Percentiles rank a stretch among this genome's conserved stretches.
Evolutionary conservation across 2,888 invertebrate species (phyloP).

Genomic region (Dysmachus trigonus): DNA sequence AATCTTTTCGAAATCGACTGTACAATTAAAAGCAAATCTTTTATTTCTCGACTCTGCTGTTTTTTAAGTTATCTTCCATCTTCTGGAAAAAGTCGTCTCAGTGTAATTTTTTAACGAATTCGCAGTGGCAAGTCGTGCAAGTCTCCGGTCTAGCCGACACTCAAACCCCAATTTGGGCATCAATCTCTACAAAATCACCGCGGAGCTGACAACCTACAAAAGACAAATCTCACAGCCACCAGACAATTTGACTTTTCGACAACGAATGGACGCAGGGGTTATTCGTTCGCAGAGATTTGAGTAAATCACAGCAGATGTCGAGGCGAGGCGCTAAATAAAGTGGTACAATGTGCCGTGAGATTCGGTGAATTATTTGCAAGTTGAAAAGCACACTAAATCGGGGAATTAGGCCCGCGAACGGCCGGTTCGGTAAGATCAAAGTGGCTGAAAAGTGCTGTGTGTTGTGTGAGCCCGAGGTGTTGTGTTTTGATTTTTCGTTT

Average conservation of each 20-base stretch:
- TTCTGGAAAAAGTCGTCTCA: too few relatives aligned
- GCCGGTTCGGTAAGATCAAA: constrained; percentile 20
- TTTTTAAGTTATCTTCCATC: too few relatives aligned
- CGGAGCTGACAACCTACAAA: background rate
- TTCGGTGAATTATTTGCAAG: background rate
- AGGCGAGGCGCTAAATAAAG: background rate
- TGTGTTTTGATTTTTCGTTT: constrained; percentile 20
- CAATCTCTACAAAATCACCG: background rate
- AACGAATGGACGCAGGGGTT: constrained; percentile 27
- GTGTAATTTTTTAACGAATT: too few relatives aligned
- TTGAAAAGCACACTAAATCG: background rate
- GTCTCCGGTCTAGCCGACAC: background rate
- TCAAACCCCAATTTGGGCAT: background rate
- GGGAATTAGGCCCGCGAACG: background rate
- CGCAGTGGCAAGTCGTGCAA: too few relatives aligned
- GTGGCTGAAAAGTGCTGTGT: background rate
- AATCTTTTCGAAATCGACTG: too few relatives aligned
- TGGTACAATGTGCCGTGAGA: background rate
- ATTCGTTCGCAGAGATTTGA: background rate
- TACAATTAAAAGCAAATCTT: too few relatives aligned
- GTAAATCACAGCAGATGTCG: background rate
- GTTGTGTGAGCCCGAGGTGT: background rate
- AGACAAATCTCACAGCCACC: background rate
- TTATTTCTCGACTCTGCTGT: too few relatives aligned
- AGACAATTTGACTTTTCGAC: constrained; percentile 12